Base-by-base conservation (phyloP, 2,888 invertebrate genomes). In the Drosophila antonietae region DNA sequence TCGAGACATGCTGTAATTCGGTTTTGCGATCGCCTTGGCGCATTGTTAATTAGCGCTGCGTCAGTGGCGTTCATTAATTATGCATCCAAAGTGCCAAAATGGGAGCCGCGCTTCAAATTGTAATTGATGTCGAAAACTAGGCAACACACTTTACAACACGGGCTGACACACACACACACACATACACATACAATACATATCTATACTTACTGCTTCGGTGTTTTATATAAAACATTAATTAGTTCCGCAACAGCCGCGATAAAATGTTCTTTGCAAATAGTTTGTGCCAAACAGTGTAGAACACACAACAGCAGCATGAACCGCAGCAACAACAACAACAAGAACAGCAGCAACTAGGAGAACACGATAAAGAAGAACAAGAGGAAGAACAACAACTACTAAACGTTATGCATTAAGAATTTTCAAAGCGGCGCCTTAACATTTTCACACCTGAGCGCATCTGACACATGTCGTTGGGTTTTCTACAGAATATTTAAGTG, bases 221-320 rank as follows among this genome's bases (percentile, higher is more conserved):
- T 39, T n/a, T 35, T 33, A 28, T 18, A 66, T 75, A 62, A 80
- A 83, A 75, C 70, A 86, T 79, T 88, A 88, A 85, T 88, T 81
- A 88, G 83, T 73, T 83, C 28, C 46, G 66, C 61, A 69, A 61
- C 46, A 51, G 49, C 39, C 51, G 76, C 67, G 53, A 23, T 57
- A 59, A 68, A 74, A 41, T 68, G 49, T 39, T 59, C 31, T 47
- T 44, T 47, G 58, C 58, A 44, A 75, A 77, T 53, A 71, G 52
- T 55, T 63, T 63, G 49, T 12, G 37, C 41, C 53, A 46, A 62
- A 44, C 58, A 49, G 9, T 15, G 20, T 0, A 46, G 2, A 58
- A 37, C 31, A 37, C 31, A 31, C 28, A 23, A 7, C 3, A 52
- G 18, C 33, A 20, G 18, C 51, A 33, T 8, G 14, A 37, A 15